phyloP scores from a whole-genome alignment of 2,113 vertebrate genomes.

The Gallinago paraguaiae region DNA sequence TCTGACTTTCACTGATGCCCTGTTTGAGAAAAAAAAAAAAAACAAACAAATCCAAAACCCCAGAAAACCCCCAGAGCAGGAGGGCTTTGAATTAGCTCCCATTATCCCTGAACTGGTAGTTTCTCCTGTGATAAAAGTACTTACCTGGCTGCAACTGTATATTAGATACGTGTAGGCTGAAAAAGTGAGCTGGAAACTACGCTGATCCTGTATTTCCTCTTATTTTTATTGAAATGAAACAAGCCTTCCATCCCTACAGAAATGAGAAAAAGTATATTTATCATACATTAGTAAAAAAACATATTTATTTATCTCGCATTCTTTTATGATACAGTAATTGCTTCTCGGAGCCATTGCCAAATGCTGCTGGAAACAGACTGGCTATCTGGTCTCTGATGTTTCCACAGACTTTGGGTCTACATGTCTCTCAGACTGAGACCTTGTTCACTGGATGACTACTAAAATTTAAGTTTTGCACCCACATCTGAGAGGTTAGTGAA shows the following conservation, averaged over 20 bases:
- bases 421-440: not conserved
- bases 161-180: not conserved
- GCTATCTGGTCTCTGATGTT: not conserved
- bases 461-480: not conserved
- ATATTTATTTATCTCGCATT: not conserved
- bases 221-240: not conserved
- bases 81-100: conserved; percentile 1
- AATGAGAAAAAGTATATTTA: not conserved
- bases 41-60: not conserved
- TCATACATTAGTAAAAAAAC: not conserved
- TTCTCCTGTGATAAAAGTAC: not conserved
- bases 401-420: not conserved
- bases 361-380: not conserved
- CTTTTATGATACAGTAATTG: not conserved
- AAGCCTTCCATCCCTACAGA: not conserved
- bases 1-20: not conserved
- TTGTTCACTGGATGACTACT: not conserved
- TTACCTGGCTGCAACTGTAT: not conserved
- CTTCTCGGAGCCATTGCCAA: not conserved
- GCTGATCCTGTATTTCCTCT: not conserved
- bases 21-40: not conserved
- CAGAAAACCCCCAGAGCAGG: not conserved
- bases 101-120: not conserved
- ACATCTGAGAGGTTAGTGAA: not conserved
- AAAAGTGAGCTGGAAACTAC: not conserved